Evolutionary conservation across 2,888 invertebrate species (phyloP), one percentile per base, ranked within the genome.

Genomic region (Rhyacophila evoluta): DNA sequence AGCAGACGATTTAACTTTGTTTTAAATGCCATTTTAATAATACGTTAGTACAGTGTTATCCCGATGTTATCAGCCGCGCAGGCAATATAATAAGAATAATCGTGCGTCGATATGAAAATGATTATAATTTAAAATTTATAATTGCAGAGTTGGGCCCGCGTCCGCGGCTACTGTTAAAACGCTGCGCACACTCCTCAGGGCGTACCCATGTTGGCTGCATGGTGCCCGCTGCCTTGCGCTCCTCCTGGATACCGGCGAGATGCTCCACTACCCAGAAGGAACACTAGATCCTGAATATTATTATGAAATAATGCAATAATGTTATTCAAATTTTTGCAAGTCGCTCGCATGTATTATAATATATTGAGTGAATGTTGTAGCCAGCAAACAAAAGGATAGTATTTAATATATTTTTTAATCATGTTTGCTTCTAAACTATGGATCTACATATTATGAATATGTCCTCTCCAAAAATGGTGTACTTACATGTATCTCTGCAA

Each of bases 31-130:
- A 15, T 41, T 41, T 41, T 55, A 55, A 55, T 55, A 19, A 55
- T 25, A 55, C 19, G 41, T 41, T 41, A 41, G 15, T 8, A 19
- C 10, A 55, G 10, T 55, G 12, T 25, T 55, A 55, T 55, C 55
- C 55, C 19, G 55, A 55, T 55, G 19, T 25, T 55, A 55, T 55
- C 55, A 55, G 55, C 1, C 19, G 55, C 10, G 19, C 10, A 19
- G 55, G 55, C 55, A 55, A 55, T 55, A 55, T 55, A 55, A 55
- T 55, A 55, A 55, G 55, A 55, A 55, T 55, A 55, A 55, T 55
- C 15, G 55, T 55, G 8, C 55, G 55, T 19, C 55, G 55, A 55
- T 55, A 55, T 10, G 55, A 55, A 55, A 55, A 55, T 55, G 55
- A 55, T 55, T 55, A 55, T 55, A 55, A 55, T 55, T 55, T 55